Evolutionary conservation across 2,797 vertebrate genomes (phyloP).

Genomic region (Bovichtus variegatus): DNA sequence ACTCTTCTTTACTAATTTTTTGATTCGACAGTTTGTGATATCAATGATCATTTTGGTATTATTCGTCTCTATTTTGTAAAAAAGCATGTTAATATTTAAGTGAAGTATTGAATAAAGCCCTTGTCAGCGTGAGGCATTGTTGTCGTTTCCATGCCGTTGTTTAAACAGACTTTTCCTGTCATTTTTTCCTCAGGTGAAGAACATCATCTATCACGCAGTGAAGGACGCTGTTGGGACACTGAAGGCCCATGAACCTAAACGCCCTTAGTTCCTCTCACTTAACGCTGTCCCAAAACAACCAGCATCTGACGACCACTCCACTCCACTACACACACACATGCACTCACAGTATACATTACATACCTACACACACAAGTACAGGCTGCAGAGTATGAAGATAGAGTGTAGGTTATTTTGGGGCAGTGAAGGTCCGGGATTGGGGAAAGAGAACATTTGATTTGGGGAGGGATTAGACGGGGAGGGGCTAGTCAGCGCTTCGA

Average conservation of each 20-base stretch:
- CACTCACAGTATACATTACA: slow-evolving; percentile 54
- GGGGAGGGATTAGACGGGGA: slow-evolving; percentile 48
- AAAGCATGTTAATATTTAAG: neutral
- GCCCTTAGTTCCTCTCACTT: slow-evolving; percentile 87
- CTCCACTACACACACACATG: slow-evolving; percentile 21
- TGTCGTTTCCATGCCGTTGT: neutral
- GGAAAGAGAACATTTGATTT: slow-evolving; percentile 52
- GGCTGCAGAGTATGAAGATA: slow-evolving; percentile 65
- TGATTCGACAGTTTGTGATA: no score
- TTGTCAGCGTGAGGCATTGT: neutral
- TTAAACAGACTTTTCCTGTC: slow-evolving; percentile 16
- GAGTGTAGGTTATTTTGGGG: slow-evolving; percentile 59
- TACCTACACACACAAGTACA: slow-evolving; percentile 55
- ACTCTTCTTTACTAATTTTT: neutral
- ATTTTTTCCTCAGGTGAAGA: slow-evolving; percentile 92
- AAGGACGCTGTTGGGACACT: slow-evolving; percentile 98
- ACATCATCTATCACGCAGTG: slow-evolving; percentile 99
- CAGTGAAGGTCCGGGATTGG: slow-evolving; percentile 27
- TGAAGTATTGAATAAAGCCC: neutral
- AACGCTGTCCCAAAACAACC: slow-evolving; percentile 51
- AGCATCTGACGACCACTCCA: slow-evolving; percentile 68
- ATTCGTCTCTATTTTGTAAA: neutral
- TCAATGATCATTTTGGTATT: neutral
- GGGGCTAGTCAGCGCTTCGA: slow-evolving; percentile 69
- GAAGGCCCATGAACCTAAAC: slow-evolving; percentile 96